Evolutionary conservation across 2,113 vertebrate species (phyloP).

Genomic region (Mungos mungo): DNA sequence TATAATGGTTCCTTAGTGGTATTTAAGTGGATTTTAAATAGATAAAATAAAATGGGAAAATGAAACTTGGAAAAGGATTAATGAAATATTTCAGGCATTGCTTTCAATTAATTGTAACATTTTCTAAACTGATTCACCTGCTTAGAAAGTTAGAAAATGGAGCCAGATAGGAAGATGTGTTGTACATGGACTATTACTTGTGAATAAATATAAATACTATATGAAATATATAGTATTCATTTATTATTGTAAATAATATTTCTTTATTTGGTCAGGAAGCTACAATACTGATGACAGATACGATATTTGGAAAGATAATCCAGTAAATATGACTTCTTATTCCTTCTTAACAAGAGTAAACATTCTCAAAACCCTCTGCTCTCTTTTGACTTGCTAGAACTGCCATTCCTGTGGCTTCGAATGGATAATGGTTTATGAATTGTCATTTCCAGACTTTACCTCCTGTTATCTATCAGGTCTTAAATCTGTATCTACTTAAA

Average conservation of each 20-base stretch:
- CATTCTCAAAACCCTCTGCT: neutral
- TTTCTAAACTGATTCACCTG: constrained; percentile 20
- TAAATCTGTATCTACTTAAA: neutral
- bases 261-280: neutral
- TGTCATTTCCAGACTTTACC: neutral
- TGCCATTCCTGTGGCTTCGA: neutral
- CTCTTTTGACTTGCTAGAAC: neutral
- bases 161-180: neutral
- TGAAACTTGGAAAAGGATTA: constrained; percentile 53
- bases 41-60: constrained; percentile 58
- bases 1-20: constrained; percentile 52
- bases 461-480: neutral
- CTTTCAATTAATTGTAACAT: constrained; percentile 65
- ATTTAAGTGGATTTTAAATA: constrained; percentile 61
- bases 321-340: neutral
- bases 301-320: neutral
- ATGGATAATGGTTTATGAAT: neutral
- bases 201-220: neutral
- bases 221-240: neutral
- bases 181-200: neutral
- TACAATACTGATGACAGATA: neutral
- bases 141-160: neutral
- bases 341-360: neutral
- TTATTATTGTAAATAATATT: constrained; percentile 2
- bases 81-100: constrained; percentile 56